Evolutionary conservation across 2,888 invertebrate genomes (phyloP), one percentile per base, ranked within the genome.

Genomic region (Drosophila recens): DNA sequence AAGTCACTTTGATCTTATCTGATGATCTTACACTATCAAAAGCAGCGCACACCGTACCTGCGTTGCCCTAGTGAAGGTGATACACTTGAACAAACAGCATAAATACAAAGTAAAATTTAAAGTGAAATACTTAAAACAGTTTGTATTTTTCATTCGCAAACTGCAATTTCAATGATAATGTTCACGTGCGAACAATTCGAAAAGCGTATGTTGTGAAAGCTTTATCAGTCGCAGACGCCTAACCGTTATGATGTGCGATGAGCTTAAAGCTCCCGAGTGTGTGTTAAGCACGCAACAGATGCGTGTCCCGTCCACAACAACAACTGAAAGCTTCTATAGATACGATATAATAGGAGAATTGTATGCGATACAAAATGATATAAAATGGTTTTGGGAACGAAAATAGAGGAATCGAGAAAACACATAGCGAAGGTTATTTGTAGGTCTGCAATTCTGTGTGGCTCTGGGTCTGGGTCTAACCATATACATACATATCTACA

Each of bases 351-450:
- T 49, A 43, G 53, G 17, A 43, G 33, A 54, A 45, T 23, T 33
- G 43, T 34, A 33, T 43, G 33, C 48, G 42, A 40, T 46, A 8
- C 8, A 30, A 0, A 8, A 61, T 51, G 30, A 45, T 54, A 54
- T 45, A 30, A 34, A 46, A 43, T 13, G 3, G 11, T 46, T 30
- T 27, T 20, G 10, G 30, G 34, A 46, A 15, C 48, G 42, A 57
- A 54, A 49, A 42, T 34, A 46, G 17, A 48, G n/a, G 30, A 30
- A 30, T 30, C 8, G 8, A 15, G 20, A 43, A 57, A 45, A 15
- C 42, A 17, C 17, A 20, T 51, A 36, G 57, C 61, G 73, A 82
- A 83, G 83, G 83, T 83, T 72, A 78, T 88, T 83, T 83, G 83
- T 88, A 83, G 83, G 89, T 83, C 87, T 78, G 75, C 51, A 42